Evolutionary conservation across 2,888 invertebrate species (phyloP), one percentile per base, ranked within the genome.

Genomic region (Patella caerulea): DNA sequence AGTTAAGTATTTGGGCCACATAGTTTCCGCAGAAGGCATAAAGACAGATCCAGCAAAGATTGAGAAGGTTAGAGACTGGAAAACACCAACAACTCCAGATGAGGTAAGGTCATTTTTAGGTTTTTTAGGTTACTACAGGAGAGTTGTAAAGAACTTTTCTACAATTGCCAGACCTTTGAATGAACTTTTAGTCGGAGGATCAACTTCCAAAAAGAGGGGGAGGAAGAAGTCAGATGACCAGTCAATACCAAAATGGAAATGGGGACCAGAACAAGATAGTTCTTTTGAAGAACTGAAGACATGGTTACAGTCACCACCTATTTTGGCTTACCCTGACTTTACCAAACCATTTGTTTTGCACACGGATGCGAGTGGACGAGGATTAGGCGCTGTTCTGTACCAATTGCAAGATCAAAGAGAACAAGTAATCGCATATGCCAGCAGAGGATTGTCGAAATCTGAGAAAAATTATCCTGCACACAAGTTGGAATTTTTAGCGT

Each of bases 301-400:
- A 24, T 1, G 24, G 24, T 24, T 24, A 24, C 24, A 24, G 24
- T 24, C 24, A 24, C 24, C 24, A 24, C 24, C 24, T 24, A 24
- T 24, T 24, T 24, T 24, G 24, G 24, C 24, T 24, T 24, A 24
- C 24, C 24, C 24, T 24, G 24, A 24, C 24, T 24, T 24, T 24
- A 24, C 24, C 1, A 24, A 24, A 24, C 24, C 24, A 45, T 83
- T 81, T 70, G 77, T 73, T 11, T 24, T 83, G 2, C 75, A 81
- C 70, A 77, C 72, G 5, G 82, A 83, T 73, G 77, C 78, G 0
- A 73, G 74, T 71, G 14, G 55, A n/a, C 19, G 59, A 53, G 80
- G 80, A 17, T 69, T 82, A 4, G 83, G 81, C 24, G 79, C 75
- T 70, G 77, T 80, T 4, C 53, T 83, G 56, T 83, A 79, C 59